phyloP scores from a whole-genome alignment of 2,888 invertebrate genomes.

The Orthosia cruda region DNA sequence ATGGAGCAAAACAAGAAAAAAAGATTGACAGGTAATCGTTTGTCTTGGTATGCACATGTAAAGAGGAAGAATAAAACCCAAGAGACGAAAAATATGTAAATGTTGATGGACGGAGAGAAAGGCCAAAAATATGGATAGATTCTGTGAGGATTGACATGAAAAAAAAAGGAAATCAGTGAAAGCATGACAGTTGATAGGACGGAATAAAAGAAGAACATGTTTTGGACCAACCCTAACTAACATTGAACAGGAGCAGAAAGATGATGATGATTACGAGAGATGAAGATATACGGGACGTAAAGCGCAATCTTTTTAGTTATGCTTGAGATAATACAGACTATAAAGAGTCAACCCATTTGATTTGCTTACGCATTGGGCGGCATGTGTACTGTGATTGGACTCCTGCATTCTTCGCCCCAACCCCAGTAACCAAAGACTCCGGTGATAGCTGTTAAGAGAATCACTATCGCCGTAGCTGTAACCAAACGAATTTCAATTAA shows the following conservation, averaged over 20 bases:
- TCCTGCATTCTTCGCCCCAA: slow-evolving; percentile 80
- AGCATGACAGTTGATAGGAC: too few relatives aligned
- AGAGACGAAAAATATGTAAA: background rate
- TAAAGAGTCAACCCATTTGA: background rate
- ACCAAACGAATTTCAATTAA: slow-evolving; percentile 31
- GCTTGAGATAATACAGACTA: slow-evolving; percentile 43
- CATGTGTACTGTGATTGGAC: slow-evolving; percentile 83
- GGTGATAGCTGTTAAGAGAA: slow-evolving; percentile 68
- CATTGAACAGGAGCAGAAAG: background rate
- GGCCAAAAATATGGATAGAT: background rate
- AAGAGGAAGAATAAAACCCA: background rate
- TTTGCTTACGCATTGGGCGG: slow-evolving; percentile 74
- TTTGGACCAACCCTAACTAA: background rate
- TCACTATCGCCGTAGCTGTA: slow-evolving; percentile 80
- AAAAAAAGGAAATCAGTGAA: background rate
- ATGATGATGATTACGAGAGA: background rate
- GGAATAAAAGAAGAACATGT: background rate
- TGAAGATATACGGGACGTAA: background rate
- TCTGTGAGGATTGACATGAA: background rate
- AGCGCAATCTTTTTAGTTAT: background rate
- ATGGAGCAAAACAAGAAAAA: too few relatives aligned
- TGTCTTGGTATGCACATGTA: background rate
- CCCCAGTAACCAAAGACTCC: slow-evolving; percentile 87
- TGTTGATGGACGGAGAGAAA: background rate
- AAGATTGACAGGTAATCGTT: too few relatives aligned